phyloP scores from a whole-genome alignment of 2,888 invertebrate species.

The Amblyjoppa proteus region DNA sequence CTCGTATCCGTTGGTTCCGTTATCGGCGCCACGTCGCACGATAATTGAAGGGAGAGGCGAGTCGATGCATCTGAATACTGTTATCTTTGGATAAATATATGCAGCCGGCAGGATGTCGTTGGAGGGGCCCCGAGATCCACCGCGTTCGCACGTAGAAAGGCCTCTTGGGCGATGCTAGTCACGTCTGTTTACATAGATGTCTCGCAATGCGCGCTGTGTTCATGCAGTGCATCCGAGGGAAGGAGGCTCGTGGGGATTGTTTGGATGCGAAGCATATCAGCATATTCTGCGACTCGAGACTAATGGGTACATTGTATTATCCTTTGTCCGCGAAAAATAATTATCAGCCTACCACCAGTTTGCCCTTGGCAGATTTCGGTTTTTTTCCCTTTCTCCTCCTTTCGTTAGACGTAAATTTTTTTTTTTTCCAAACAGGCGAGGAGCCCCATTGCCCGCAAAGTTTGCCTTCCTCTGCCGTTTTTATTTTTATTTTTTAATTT shows the following conservation, averaged over 20 bases:
- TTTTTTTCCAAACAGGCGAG: not conserved
- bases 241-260: not conserved
- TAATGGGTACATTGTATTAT: slow-evolving; percentile 7
- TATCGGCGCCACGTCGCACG: not conserved
- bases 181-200: no score
- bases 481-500: no score
- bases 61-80: slow-evolving; percentile 18
- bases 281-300: slow-evolving; percentile 11
- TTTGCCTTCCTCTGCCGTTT: no score
- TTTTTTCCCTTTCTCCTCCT: not conserved
- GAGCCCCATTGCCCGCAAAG: no score
- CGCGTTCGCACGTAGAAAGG: slow-evolving; percentile 24
- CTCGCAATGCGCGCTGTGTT: slow-evolving; percentile 52
- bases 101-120: not conserved
- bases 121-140: not conserved
- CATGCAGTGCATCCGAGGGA: slow-evolving; percentile 32
- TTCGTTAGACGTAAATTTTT: not conserved
- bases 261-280: slow-evolving; percentile 5
- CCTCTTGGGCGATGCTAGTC: slow-evolving; percentile 2
- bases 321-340: not conserved
- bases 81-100: slow-evolving; percentile 25
- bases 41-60: not conserved
- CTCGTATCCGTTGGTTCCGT: not conserved
- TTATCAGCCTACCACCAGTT: not conserved
- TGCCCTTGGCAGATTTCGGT: not conserved